Conservation (phyloP, 1,140 invertebrate genomes). For the Calephelis virginiensis region DNA sequence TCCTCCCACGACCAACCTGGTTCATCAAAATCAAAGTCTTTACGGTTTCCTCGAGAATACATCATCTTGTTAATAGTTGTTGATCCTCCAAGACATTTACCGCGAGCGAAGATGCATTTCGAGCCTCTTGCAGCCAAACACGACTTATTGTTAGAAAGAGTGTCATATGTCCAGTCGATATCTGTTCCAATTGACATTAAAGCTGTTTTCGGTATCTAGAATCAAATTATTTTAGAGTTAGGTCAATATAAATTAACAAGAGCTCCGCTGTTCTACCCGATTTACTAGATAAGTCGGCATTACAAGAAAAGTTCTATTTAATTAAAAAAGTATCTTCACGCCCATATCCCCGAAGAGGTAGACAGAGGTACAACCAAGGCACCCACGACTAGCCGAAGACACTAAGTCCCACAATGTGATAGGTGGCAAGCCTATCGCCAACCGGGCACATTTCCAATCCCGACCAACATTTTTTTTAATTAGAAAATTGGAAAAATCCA, state of each 20-base stretch:
- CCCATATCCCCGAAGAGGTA: too few species aligned
- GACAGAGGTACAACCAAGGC: too few species aligned
- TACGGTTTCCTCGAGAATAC: slow-evolving; percentile 86
- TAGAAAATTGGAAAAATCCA: too few species aligned
- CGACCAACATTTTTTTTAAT: too few species aligned
- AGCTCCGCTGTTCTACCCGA: background rate
- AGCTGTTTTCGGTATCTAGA: slow-evolving; percentile 42
- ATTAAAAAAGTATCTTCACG: too few species aligned
- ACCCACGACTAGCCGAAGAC: too few species aligned
- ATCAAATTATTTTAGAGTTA: background rate
- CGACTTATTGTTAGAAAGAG: slow-evolving; percentile 46
- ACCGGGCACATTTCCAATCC: too few species aligned
- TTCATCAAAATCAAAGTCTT: slow-evolving; percentile 31
- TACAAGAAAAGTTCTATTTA: too few species aligned
- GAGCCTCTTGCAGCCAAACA: slow-evolving; percentile 37
- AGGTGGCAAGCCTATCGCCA: too few species aligned
- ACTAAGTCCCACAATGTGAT: too few species aligned
- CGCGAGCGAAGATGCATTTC: slow-evolving; percentile 56
- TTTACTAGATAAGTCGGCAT: too few species aligned
- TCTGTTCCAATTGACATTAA: slow-evolving; percentile 32
- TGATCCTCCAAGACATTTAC: slow-evolving; percentile 83
- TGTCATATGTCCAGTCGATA: slow-evolving; percentile 50
- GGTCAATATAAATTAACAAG: too few species aligned
- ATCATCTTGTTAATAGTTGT: slow-evolving; percentile 90
- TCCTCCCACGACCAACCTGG: slow-evolving; percentile 48